Base-by-base conservation (phyloP, 2,113 vertebrate genomes). In the Chelonoidis abingdonii region DNA sequence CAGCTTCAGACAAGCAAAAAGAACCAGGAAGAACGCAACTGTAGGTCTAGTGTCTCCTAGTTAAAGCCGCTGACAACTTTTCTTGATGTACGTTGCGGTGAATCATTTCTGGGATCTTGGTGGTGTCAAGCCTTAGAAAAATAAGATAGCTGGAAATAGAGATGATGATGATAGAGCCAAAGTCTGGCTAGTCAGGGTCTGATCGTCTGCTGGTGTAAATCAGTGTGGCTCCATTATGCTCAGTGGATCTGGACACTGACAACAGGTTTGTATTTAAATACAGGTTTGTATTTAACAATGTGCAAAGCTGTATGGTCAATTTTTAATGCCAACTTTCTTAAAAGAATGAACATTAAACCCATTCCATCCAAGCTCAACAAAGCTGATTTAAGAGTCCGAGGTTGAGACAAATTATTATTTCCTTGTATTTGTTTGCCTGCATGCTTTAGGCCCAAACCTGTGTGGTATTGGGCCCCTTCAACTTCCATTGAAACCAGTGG, bases 341-440 rank as follows among this genome's bases (percentile, higher is more conserved):
- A 84, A 83, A 95, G 82, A 21, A 11, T 35, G 72, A 87, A 4
- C 14, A 19, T 27, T 38, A 49, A 84, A 93, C 5, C 3, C 31
- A 3, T 29, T 94, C 83, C 17, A 8, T 72, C 62, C 38, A 44
- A 78, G 78, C 8, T 53, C 3, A 52, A 29, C 25, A 22, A 29
- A 8, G 25, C 8, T 35, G 6, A 11, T 10, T 87, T 38, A 17
- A 69, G 56, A 10, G 27, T n/a, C 5, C 2, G 47, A 78, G 0
- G 0, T 53, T 85, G 57, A 47, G 41, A 76, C 2, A 0, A 11
- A 4, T 0, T 35, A 14, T 56, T 35, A 8, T 86, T 93, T 21
- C 49, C 35, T 47, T 44, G 6, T 29, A 47, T 47, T 14, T 78
- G 41, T 78, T 78, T 29, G 25, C 12, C 47, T 78, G 25, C 13